A percentile compares a stretch with the other conserved stretches of the same genome.
These are phyloP conservation scores for Myotis vivesi DNA, from an alignment of 2,797 vertebrate genomes.

Conservation along the genomic window DNA sequence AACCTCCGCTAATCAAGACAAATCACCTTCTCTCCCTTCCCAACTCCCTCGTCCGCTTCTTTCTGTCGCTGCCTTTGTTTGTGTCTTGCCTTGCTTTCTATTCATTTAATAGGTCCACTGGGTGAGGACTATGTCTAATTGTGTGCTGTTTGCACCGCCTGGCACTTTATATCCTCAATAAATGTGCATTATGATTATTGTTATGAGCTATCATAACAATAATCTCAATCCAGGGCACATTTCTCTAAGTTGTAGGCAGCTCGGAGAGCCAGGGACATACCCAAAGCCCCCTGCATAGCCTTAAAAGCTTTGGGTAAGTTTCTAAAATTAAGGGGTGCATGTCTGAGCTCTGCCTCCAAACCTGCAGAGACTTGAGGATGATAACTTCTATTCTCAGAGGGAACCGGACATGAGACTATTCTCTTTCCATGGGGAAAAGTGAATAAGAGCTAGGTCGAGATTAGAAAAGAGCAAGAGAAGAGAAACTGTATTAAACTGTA, in stretches of 20 bases:
- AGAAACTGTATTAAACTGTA: slow-evolving; percentile 60
- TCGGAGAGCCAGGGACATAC: background rate
- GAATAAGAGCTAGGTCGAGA: slow-evolving; percentile 32
- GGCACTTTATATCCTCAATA: slow-evolving; percentile 49
- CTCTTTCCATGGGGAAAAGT: slow-evolving; percentile 9
- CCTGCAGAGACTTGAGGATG: slow-evolving; percentile 8
- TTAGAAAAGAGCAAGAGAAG: slow-evolving; percentile 52
- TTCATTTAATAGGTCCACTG: slow-evolving; percentile 42
- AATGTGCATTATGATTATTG: slow-evolving; percentile 64
- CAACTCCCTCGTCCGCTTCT: background rate
- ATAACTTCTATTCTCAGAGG: slow-evolving; percentile 29
- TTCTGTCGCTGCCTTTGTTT: background rate
- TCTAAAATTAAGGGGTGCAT: slow-evolving; percentile 35
- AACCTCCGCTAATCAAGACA: background rate
- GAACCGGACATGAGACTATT: background rate
- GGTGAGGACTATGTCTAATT: slow-evolving; percentile 45
- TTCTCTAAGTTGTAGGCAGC: slow-evolving; percentile 21
- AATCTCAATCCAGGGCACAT: slow-evolving; percentile 49
- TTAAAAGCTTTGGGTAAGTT: background rate
- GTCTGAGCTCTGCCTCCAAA: slow-evolving; percentile 44
- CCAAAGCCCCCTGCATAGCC: background rate
- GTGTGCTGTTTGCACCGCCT: slow-evolving; percentile 16
- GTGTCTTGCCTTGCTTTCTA: slow-evolving; percentile 9
- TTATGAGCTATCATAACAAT: slow-evolving; percentile 56
- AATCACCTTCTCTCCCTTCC: background rate